These are phyloP conservation scores for Notodonta dromedarius DNA, from an alignment of 2,888 invertebrate species.

Conservation along the genomic window DNA sequence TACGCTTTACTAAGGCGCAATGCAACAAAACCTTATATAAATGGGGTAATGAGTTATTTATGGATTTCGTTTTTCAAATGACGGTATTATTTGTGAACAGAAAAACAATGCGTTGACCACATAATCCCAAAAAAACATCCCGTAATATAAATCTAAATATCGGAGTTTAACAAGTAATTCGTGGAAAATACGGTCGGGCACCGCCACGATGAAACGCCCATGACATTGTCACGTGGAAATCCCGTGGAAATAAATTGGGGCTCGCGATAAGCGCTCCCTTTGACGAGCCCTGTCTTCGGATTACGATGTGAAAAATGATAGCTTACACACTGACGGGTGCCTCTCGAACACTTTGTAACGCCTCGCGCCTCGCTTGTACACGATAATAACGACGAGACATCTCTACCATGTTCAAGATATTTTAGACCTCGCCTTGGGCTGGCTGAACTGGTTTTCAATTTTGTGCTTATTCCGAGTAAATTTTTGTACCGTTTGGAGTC, in stretches of 20 bases:
- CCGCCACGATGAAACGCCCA: constrained; percentile 49
- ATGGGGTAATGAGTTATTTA: too few relatives aligned
- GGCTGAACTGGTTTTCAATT: neutral
- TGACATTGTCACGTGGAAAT: constrained; percentile 73
- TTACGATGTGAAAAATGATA: constrained; percentile 82
- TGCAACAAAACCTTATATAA: too few relatives aligned
- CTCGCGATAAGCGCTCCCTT: constrained; percentile 80
- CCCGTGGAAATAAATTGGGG: constrained; percentile 79
- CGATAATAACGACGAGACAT: constrained; percentile 5
- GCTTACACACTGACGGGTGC: constrained; percentile 61
- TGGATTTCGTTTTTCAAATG: neutral
- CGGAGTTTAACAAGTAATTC: constrained; percentile 19
- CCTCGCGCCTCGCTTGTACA: constrained; percentile 33
- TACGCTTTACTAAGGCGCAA: too few relatives aligned
- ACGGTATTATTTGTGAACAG: neutral
- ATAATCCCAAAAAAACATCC: neutral
- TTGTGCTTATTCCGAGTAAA: neutral
- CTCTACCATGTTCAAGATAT: constrained; percentile 1
- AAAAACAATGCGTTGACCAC: neutral
- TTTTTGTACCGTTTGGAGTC: too few relatives aligned
- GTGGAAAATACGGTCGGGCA: constrained; percentile 25
- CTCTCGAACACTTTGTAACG: constrained; percentile 59
- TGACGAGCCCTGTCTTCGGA: constrained; percentile 80
- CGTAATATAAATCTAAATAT: constrained; percentile 1
- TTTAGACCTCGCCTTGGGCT: neutral